Evolutionary conservation across 35 echinoderm and acorn worm species (phyloP).

Genomic region (Strongylocentrotus purpuratus): DNA sequence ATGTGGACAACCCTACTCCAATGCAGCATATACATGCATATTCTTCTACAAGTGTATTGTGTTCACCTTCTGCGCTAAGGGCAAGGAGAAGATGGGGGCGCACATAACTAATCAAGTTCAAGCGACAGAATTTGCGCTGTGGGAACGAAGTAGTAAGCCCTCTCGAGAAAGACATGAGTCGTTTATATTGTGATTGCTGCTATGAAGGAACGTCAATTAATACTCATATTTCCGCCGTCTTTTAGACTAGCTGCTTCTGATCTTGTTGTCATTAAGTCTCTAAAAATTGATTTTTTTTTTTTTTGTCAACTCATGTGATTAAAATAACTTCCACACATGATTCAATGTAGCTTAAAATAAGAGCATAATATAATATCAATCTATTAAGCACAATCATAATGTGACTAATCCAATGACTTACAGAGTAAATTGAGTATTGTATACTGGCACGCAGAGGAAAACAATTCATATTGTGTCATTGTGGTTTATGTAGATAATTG

Average conservation of each 20-base stretch:
- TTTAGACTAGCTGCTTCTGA: not conserved
- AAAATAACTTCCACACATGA: not conserved
- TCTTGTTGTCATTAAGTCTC: not conserved
- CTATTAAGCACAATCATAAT: not conserved
- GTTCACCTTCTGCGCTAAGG: not conserved
- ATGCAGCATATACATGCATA: too few relatives aligned
- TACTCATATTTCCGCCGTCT: conserved; percentile 13
- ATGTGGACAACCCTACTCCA: not conserved
- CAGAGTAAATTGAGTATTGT: too few relatives aligned
- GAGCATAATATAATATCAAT: not conserved
- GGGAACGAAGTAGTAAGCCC: not conserved
- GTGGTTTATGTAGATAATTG: not conserved
- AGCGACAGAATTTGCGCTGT: not conserved
- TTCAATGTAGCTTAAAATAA: not conserved
- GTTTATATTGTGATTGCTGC: not conserved
- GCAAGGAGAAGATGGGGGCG: too few relatives aligned
- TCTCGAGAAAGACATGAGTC: not conserved
- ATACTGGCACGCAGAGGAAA: not conserved
- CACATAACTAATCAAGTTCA: not conserved
- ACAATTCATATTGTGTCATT: not conserved
- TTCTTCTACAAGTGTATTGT: not conserved
- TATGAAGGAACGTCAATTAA: conserved; percentile 3
- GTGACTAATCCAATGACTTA: too few relatives aligned
- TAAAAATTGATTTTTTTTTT: not conserved
- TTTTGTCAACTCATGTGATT: not conserved